Evolutionary conservation across 2,797 vertebrate species (phyloP), one percentile per base, ranked within the genome.

Genomic region (Steatocranus sp.): DNA sequence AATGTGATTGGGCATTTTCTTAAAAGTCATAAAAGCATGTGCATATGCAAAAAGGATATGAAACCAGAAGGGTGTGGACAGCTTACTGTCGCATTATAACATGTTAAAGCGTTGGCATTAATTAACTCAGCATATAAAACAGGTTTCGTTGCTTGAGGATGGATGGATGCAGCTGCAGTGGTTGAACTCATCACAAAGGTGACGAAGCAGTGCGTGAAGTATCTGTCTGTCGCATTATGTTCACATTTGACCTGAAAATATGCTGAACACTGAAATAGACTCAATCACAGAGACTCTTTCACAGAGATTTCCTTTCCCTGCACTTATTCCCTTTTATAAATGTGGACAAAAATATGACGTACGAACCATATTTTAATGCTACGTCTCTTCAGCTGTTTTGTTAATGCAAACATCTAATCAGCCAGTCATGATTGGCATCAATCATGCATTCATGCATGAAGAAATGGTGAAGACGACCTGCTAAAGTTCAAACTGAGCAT

Each of bases 11-110:
- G 63, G 15, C 15, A 25, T 76, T 87, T 78, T 79, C 70, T 25
- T 68, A 75, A 84, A 88, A 89, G 83, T 79, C 81, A 85, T 87
- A 83, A 89, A 85, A 88, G 43, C 51, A 83, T 54, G 32, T 80
- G 23, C 18, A 41, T 79, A 48, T 75, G 70, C 36, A 81, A 83
- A 73, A 70, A 76, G 54, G 46, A 32, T 70, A 81, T 86, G 20
- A 88, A 85, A 78, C 20, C 81, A 58, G 54, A 46, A 85, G 38
- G 80, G 56, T 2, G 7, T 4, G 10, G 17, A n/a, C 9, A 56
- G 56, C 43, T 75, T 11, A 30, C 6, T 80, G 58, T 36, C 14
- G 61, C 41, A 68, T 78, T 68, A 81, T 87, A 43, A 80, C 48
- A 79, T 6, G 25, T 73, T 43, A 43, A 41, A 46, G 41, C 9